Evolutionary conservation across 2,797 vertebrate species (phyloP).

Genomic region (Chelon auratus): DNA sequence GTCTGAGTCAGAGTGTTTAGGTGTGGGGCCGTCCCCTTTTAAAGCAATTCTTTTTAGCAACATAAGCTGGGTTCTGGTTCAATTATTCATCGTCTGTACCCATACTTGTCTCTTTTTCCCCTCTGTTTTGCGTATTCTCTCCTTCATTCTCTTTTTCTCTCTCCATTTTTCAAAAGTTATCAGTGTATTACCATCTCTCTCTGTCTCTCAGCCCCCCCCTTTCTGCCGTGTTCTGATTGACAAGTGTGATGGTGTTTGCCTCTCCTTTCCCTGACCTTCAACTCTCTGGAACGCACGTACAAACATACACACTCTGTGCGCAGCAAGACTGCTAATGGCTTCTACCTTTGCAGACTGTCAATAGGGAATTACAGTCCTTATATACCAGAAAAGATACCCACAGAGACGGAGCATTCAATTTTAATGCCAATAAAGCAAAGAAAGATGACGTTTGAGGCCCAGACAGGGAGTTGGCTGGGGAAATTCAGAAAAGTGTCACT

Average conservation of each 20-base stretch:
- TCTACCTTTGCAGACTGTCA: conserved; percentile 54
- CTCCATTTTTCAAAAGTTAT: conserved; percentile 30
- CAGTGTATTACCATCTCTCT: conserved; percentile 14
- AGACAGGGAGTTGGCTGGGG: not conserved
- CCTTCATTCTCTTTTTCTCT: not conserved
- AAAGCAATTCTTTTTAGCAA: conserved; percentile 17
- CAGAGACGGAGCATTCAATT: conserved; percentile 26
- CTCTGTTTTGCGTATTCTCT: conserved; percentile 2
- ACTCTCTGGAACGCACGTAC: conserved; percentile 53
- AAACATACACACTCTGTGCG: conserved; percentile 44
- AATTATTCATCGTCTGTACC: conserved; percentile 54
- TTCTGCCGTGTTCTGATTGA: conserved; percentile 67
- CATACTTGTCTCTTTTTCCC: conserved; percentile 20
- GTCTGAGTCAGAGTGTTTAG: conserved; percentile 42
- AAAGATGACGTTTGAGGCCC: not conserved
- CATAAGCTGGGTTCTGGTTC: conserved; percentile 20
- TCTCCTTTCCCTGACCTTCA: conserved; percentile 79
- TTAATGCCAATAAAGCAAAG: conserved; percentile 35
- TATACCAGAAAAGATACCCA: conserved; percentile 19
- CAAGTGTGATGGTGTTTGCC: conserved; percentile 71
- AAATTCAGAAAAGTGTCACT: not conserved
- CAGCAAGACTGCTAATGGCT: conserved; percentile 72
- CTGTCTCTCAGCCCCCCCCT: conserved; percentile 11
- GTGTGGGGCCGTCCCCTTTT: conserved; percentile 27
- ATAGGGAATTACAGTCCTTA: conserved; percentile 54